These are phyloP conservation scores for Tholera decimalis DNA, from an alignment of 2,888 invertebrate genomes.

Conservation along the genomic window DNA sequence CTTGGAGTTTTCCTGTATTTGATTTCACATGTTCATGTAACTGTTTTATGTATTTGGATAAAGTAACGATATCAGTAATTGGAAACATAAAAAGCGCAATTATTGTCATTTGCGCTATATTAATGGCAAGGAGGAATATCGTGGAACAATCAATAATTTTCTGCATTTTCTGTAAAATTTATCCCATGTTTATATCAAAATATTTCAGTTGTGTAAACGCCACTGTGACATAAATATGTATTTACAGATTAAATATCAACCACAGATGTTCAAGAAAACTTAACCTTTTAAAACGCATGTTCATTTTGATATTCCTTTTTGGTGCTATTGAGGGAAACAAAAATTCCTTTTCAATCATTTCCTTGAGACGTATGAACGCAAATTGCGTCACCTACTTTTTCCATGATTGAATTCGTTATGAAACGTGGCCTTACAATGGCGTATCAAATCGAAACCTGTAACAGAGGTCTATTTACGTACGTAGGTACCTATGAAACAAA, in stretches of 20 bases:
- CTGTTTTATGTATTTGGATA: conserved; percentile 72
- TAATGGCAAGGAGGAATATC: conserved; percentile 67
- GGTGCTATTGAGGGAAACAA: conserved; percentile 56
- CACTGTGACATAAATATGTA: conserved; percentile 34
- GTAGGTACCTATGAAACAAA: conserved; percentile 76
- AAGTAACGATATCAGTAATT: conserved; percentile 68
- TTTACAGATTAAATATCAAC: conserved; percentile 25
- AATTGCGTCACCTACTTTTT: conserved; percentile 69
- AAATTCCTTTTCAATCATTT: conserved; percentile 66
- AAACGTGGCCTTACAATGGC: conserved; percentile 71
- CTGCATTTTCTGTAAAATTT: conserved; percentile 57
- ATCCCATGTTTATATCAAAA: conserved; percentile 11
- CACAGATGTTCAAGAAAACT: conserved; percentile 39
- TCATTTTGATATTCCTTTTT: conserved; percentile 54
- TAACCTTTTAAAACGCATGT: conserved; percentile 10
- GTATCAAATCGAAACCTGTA: conserved; percentile 77
- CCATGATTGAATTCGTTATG: conserved; percentile 83
- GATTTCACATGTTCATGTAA: conserved; percentile 48
- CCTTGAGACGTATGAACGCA: conserved; percentile 60
- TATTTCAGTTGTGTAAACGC: conserved; percentile 23
- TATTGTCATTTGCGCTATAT: conserved; percentile 77
- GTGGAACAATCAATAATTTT: conserved; percentile 62
- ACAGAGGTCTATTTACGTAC: conserved; percentile 76
- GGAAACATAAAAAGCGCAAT: conserved; percentile 76
- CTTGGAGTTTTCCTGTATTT: conserved; percentile 1